These are phyloP conservation scores for Lanistes nyassanus DNA, from an alignment of 1,140 invertebrate species.

Conservation along the genomic window DNA sequence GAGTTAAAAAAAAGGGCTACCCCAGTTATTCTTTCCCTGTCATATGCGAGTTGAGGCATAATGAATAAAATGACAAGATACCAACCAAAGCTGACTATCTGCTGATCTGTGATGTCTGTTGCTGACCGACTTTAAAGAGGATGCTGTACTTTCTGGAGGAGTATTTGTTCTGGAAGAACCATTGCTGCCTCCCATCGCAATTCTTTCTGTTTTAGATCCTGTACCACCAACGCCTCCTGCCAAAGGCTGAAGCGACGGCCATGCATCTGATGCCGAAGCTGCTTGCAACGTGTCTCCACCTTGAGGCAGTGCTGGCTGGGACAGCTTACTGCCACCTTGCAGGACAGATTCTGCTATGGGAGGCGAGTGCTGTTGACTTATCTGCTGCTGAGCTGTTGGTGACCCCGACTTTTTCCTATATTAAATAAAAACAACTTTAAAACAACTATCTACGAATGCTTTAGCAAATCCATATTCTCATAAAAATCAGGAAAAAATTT, in stretches of 20 bases:
- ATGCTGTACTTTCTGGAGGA: conserved; percentile 22
- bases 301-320: conserved; percentile 29
- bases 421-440: conserved; percentile 27
- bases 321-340: conserved; percentile 27
- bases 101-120: conserved; percentile 28
- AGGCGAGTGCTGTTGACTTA: conserved; percentile 32
- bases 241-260: conserved; percentile 25
- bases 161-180: conserved; percentile 29
- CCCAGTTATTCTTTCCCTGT: too few species aligned
- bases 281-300: conserved; percentile 1
- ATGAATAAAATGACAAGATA: too few species aligned
- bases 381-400: conserved; percentile 38
- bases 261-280: conserved; percentile 25
- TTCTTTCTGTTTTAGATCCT: conserved; percentile 16
- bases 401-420: conserved; percentile 65
- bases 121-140: conserved; percentile 28
- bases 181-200: conserved; percentile 26
- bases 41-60: too few species aligned
- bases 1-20: too few species aligned
- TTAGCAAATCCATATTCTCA: too few species aligned
- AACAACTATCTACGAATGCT: too few species aligned
- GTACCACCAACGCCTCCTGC: neutral
- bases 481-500: too few species aligned
- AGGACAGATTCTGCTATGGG: conserved; percentile 16
- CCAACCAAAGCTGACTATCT: too few species aligned